Evolutionary conservation across 2,797 vertebrate species (phyloP).

Genomic region (Sternarchorhynchus goeldii): DNA sequence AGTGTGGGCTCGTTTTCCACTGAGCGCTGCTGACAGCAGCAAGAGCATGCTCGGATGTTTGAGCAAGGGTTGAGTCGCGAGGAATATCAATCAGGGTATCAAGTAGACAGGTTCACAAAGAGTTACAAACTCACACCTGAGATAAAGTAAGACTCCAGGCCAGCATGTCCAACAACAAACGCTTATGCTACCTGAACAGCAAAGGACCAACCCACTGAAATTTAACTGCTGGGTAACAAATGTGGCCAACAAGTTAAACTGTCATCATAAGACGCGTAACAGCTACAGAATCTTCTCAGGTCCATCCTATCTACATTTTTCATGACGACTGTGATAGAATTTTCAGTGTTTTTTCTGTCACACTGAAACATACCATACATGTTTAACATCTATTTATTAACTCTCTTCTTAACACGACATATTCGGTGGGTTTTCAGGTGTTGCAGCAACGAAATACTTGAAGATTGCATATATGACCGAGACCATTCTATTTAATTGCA

Average conservation of each 20-base stretch:
- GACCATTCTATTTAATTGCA: not conserved
- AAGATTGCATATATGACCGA: not conserved
- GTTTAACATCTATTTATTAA: not conserved
- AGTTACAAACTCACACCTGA: slow-evolving; percentile 16
- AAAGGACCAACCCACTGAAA: not conserved
- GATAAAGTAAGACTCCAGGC: not conserved
- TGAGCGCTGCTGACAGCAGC: slow-evolving; percentile 23
- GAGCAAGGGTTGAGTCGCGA: slow-evolving; percentile 17
- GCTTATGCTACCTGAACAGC: not conserved
- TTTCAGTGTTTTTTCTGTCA: not conserved
- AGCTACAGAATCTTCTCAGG: not conserved
- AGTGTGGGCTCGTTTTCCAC: slow-evolving; percentile 2
- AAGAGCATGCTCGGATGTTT: slow-evolving; percentile 17
- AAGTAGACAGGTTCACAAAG: slow-evolving; percentile 34
- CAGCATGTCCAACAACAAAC: not conserved
- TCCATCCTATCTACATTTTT: not conserved
- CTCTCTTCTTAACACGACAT: not conserved
- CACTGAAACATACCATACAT: not conserved
- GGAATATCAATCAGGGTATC: slow-evolving; percentile 42
- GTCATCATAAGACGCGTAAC: slow-evolving; percentile 1
- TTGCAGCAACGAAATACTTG: too few species aligned
- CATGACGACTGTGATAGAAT: not conserved
- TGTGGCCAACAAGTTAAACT: not conserved
- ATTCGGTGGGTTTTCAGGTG: too few species aligned
- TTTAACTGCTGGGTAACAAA: not conserved